These are phyloP conservation scores for Nothobranchius kuhntae DNA, from an alignment of 2,113 vertebrate species.

Conservation along the genomic window DNA sequence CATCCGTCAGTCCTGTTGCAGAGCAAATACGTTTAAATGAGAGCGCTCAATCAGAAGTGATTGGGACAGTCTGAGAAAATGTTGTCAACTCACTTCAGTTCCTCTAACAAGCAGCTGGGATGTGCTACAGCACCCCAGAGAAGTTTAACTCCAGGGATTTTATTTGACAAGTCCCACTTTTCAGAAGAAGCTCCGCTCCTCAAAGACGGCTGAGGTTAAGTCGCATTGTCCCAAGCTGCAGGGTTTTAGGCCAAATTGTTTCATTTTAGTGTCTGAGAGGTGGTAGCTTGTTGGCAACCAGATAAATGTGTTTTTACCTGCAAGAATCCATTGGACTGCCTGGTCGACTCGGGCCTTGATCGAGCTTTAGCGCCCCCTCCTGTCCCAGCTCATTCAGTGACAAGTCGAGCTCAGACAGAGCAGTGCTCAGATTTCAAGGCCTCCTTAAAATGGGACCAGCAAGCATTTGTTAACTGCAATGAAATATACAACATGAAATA, in stretches of 20 bases:
- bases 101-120: conserved; percentile 65
- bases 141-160: conserved; percentile 69
- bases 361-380: conserved; percentile 71
- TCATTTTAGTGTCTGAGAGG: conserved; percentile 8
- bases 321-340: conserved; percentile 59
- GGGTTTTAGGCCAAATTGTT: background rate
- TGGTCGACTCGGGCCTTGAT: conserved; percentile 51
- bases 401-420: conserved; percentile 68
- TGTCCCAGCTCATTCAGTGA: conserved; percentile 70
- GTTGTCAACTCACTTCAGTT: conserved; percentile 70
- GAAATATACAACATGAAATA: conserved; percentile 40
- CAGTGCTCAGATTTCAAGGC: conserved; percentile 64
- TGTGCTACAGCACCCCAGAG: conserved; percentile 69
- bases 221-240: conserved; percentile 66
- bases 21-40: background rate
- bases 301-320: conserved; percentile 20
- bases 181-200: conserved; percentile 65
- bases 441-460: conserved; percentile 61
- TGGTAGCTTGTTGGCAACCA: background rate
- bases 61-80: background rate
- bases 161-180: conserved; percentile 48
- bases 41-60: background rate
- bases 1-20: conserved; percentile 63
- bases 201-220: conserved; percentile 58
- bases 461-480: conserved; percentile 49